Conservation (phyloP, 2,888 invertebrate genomes). For the Phyllotreta striolata region DNA sequence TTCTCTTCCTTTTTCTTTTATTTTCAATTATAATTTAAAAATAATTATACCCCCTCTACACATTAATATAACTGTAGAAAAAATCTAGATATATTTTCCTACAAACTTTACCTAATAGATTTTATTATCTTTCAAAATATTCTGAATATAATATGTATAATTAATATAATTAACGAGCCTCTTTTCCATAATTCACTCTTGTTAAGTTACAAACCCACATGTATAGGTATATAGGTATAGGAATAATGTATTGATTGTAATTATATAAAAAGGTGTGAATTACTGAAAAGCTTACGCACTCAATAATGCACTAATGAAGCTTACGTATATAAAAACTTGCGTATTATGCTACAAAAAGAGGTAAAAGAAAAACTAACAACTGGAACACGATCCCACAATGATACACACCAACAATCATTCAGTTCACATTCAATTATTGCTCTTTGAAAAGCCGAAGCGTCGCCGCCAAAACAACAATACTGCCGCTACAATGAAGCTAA, state of each 20-base stretch:
- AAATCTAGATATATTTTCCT: too few relatives aligned
- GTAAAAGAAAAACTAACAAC: slow-evolving; percentile 26
- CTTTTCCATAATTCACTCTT: too few relatives aligned
- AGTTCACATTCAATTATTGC: slow-evolving; percentile 43
- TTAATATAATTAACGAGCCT: too few relatives aligned
- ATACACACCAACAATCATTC: slow-evolving; percentile 39
- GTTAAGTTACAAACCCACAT: too few relatives aligned
- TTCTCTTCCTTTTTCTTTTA: slow-evolving; percentile 15
- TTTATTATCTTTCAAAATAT: too few relatives aligned
- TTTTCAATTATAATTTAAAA: slow-evolving; percentile 1
- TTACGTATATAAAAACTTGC: neutral
- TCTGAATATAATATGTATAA: too few relatives aligned
- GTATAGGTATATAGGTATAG: too few relatives aligned
- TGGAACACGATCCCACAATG: slow-evolving; percentile 37
- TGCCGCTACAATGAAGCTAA: slow-evolving; percentile 52
- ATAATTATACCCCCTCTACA: too few relatives aligned
- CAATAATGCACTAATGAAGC: slow-evolving; percentile 11
- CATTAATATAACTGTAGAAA: too few relatives aligned
- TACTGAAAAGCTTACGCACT: slow-evolving; percentile 3
- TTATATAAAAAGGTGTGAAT: slow-evolving; percentile 2
- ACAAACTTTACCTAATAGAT: too few relatives aligned
- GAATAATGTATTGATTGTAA: too few relatives aligned
- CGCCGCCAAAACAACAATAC: slow-evolving; percentile 46
- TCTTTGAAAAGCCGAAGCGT: slow-evolving; percentile 40
- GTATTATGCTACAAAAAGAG: neutral